These are phyloP conservation scores for Epirrita christyi DNA, from an alignment of 2,888 invertebrate genomes.

Conservation along the genomic window DNA sequence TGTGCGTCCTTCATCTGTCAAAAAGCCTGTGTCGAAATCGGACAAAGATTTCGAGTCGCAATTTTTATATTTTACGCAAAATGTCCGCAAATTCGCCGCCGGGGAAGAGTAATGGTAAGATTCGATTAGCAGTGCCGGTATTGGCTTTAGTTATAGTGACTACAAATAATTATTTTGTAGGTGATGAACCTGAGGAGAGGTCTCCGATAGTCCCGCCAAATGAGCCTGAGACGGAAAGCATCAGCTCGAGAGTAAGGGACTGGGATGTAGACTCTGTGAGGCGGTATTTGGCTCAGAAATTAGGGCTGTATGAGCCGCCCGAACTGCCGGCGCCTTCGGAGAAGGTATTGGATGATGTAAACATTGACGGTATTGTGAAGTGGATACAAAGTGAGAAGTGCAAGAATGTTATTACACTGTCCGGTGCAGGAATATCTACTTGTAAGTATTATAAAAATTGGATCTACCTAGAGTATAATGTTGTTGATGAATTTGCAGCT, in stretches of 20 bases:
- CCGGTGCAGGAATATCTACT: slow-evolving; percentile 98
- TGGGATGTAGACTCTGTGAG: slow-evolving; percentile 87
- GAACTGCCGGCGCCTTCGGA: slow-evolving; percentile 61
- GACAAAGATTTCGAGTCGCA: slow-evolving; percentile 73
- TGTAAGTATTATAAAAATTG: slow-evolving; percentile 83
- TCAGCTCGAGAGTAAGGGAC: slow-evolving; percentile 69
- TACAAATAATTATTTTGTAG: slow-evolving; percentile 44
- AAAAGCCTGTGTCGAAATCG: slow-evolving; percentile 65
- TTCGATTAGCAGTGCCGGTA: slow-evolving; percentile 12
- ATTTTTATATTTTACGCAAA: slow-evolving; percentile 65
- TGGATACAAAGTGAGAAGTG: slow-evolving; percentile 91
- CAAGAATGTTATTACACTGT: slow-evolving; percentile 95
- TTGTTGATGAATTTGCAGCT: too few species aligned
- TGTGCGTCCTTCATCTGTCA: slow-evolving; percentile 60
- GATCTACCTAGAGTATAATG: too few species aligned
- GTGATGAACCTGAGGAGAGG: slow-evolving; percentile 57
- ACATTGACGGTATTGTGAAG: slow-evolving; percentile 90
- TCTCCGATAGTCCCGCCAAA: slow-evolving; percentile 68
- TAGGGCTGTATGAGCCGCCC: slow-evolving; percentile 83
- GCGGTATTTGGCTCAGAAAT: slow-evolving; percentile 87
- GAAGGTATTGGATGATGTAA: slow-evolving; percentile 87
- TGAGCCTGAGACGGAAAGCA: slow-evolving; percentile 55
- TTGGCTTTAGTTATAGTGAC: slow-evolving; percentile 8
- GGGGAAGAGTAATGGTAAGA: slow-evolving; percentile 73
- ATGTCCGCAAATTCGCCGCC: slow-evolving; percentile 80